phyloP scores from a whole-genome alignment of 2,113 vertebrate genomes.

The Tupaia chinensis region DNA sequence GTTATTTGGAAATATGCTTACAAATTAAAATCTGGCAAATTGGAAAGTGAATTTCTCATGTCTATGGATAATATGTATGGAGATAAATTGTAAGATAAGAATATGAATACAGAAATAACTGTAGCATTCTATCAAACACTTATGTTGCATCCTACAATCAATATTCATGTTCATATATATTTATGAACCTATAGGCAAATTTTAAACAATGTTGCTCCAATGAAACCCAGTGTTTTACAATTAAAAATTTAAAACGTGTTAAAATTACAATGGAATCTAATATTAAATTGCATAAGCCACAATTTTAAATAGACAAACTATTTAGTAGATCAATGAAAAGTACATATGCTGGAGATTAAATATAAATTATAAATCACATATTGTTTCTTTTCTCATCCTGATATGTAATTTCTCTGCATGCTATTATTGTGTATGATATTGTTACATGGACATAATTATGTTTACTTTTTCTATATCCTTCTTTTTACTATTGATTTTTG shows the following conservation, averaged over 20 bases:
- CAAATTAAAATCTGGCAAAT: conserved; percentile 48
- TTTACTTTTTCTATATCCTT: background rate
- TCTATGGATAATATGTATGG: background rate
- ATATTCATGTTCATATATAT: background rate
- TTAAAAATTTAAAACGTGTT: conserved; percentile 17
- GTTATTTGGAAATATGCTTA: background rate
- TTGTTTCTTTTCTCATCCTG: background rate
- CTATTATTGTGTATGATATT: background rate
- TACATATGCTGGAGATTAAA: background rate
- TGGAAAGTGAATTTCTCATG: background rate
- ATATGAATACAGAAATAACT: background rate
- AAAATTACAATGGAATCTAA: conserved; percentile 5
- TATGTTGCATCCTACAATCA: background rate
- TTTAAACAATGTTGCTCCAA: background rate
- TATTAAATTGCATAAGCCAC: background rate
- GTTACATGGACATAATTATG: background rate
- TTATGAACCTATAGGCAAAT: background rate
- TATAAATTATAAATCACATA: background rate
- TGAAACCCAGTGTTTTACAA: conserved; percentile 7
- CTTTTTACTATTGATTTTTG: background rate
- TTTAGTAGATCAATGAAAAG: conserved; percentile 5
- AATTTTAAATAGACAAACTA: background rate
- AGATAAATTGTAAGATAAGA: conserved; percentile 5
- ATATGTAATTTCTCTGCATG: background rate
- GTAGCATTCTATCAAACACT: background rate